Conservation (phyloP, 64 coral and sea anemone species). For the Acropora yongei region DNA sequence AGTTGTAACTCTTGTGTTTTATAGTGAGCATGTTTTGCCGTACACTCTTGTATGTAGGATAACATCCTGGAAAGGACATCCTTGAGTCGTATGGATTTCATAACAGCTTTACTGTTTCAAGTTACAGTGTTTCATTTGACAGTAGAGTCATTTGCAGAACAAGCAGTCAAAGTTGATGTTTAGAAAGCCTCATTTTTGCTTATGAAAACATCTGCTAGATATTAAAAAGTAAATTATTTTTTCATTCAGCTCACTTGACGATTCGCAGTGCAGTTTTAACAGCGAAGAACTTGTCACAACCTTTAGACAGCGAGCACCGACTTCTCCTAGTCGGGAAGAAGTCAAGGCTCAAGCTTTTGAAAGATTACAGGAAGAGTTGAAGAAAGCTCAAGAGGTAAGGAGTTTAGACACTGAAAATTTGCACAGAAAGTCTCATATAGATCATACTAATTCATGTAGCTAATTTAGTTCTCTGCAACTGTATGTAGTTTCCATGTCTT, state of each 20-base stretch:
- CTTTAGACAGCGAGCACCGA: conserved; percentile 35
- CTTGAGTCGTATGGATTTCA: too few relatives aligned
- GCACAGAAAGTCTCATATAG: too few relatives aligned
- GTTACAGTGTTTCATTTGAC: too few relatives aligned
- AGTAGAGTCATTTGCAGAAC: too few relatives aligned
- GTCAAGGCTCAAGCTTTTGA: conserved; percentile 96
- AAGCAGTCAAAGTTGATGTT: background rate
- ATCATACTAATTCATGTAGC: too few relatives aligned
- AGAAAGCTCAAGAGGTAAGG: conserved; percentile 83
- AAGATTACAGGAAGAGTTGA: conserved; percentile 88
- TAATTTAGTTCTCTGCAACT: too few relatives aligned
- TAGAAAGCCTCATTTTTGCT: background rate
- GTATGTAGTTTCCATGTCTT: too few relatives aligned
- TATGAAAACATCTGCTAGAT: background rate
- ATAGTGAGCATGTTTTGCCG: too few relatives aligned
- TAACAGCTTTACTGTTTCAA: too few relatives aligned
- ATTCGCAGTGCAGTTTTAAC: background rate
- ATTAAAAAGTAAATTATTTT: background rate
- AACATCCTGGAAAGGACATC: too few relatives aligned
- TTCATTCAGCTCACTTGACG: background rate
- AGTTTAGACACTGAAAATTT: background rate
- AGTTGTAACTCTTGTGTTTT: too few relatives aligned
- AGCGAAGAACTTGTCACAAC: conserved; percentile 15
- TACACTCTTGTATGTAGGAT: too few relatives aligned
- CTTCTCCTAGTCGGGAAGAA: conserved; percentile 75